Evolutionary conservation across 2,797 vertebrate species (phyloP).

Genomic region (Hydrocynus forskahlii): DNA sequence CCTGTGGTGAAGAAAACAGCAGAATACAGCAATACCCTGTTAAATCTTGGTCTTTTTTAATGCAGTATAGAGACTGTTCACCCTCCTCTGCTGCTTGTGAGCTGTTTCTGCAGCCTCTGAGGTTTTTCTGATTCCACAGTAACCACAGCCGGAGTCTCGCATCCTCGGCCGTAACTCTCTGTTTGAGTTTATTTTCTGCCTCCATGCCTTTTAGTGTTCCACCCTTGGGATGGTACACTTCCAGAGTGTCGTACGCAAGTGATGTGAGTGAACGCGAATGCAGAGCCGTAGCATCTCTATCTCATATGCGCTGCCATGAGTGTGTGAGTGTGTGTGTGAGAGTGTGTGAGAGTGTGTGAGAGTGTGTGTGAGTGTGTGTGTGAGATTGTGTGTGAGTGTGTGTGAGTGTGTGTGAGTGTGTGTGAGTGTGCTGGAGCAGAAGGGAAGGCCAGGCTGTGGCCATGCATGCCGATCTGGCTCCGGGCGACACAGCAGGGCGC

Average conservation of each 20-base stretch:
- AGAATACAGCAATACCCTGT: too few species aligned
- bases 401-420: background rate
- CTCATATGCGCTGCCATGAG: slow-evolving; percentile 43
- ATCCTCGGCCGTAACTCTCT: slow-evolving; percentile 14
- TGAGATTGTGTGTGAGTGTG: too few species aligned
- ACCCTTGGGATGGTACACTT: slow-evolving; percentile 14
- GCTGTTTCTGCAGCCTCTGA: background rate
- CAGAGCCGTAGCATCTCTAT: slow-evolving; percentile 45
- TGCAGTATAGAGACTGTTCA: background rate
- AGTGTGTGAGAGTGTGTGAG: background rate
- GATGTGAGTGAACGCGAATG: slow-evolving; percentile 43
- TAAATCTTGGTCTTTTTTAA: too few species aligned
- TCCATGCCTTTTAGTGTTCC: slow-evolving; percentile 23
- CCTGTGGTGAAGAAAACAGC: too few species aligned
- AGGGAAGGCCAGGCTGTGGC: slow-evolving; percentile 42
- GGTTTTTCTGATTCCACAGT: background rate
- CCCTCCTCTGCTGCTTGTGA: background rate
- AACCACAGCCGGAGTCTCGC: background rate
- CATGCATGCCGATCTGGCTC: slow-evolving; percentile 63
- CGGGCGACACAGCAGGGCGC: slow-evolving; percentile 27
- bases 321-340: background rate
- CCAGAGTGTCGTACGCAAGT: slow-evolving; percentile 40
- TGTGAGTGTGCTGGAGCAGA: slow-evolving; percentile 46
- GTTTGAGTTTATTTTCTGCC: slow-evolving; percentile 26
- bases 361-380: background rate